These are phyloP conservation scores for Clusia tigrina DNA, from an alignment of 2,888 invertebrate genomes.

Conservation along the genomic window DNA sequence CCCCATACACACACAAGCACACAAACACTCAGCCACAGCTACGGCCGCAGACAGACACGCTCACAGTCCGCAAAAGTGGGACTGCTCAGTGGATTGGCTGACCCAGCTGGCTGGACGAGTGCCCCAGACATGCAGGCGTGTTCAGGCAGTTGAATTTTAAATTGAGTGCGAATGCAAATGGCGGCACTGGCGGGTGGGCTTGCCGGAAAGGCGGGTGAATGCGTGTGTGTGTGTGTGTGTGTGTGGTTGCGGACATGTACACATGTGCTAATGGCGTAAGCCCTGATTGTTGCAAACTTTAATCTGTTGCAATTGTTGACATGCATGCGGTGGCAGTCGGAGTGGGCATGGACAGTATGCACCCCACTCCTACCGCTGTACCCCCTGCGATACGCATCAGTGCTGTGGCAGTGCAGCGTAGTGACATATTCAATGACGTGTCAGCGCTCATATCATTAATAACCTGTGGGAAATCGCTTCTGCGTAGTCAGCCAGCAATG, in stretches of 20 bases:
- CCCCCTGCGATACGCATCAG: too few relatives aligned
- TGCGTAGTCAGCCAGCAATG: too few relatives aligned
- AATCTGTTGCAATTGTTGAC: conserved; percentile 19
- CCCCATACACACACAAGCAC: too few relatives aligned
- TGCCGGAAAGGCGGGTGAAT: neutral
- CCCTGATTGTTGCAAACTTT: conserved; percentile 25
- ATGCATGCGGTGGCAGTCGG: conserved; percentile 18
- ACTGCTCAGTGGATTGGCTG: neutral
- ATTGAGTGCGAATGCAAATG: conserved; percentile 1
- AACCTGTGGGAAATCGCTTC: too few relatives aligned
- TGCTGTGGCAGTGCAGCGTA: too few relatives aligned
- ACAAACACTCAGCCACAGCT: neutral
- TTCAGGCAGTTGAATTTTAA: neutral
- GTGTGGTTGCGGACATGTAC: neutral
- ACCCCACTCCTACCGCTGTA: too few relatives aligned
- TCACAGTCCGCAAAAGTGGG: too few relatives aligned
- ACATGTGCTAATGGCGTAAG: conserved; percentile 7
- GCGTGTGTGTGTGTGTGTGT: neutral
- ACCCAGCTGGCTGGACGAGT: neutral
- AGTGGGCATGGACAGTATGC: too few relatives aligned
- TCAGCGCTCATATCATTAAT: too few relatives aligned
- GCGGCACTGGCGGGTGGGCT: conserved; percentile 3
- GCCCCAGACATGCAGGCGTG: neutral
- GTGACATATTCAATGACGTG: too few relatives aligned
- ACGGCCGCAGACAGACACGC: neutral